Conservation (phyloP, 2,888 invertebrate genomes). For the Lottia scabra region DNA sequence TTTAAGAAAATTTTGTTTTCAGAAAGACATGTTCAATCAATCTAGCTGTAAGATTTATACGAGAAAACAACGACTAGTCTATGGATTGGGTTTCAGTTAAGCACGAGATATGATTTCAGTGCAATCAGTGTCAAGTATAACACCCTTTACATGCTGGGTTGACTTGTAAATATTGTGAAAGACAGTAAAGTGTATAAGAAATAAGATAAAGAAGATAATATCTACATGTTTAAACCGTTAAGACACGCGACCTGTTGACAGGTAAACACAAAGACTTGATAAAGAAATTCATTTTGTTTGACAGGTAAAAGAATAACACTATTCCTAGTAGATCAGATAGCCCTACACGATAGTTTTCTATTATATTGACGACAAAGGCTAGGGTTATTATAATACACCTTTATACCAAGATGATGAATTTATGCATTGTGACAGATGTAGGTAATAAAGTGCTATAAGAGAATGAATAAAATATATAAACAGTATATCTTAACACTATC, state of each 20-base stretch:
- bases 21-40: too few species aligned
- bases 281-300: conserved; percentile 3
- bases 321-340: neutral
- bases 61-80: too few species aligned
- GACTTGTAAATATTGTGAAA: neutral
- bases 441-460: too few species aligned
- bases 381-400: too few species aligned
- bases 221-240: neutral
- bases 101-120: neutral
- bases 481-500: too few species aligned
- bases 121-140: neutral
- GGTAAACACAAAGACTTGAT: neutral
- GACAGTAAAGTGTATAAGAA: neutral
- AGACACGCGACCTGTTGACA: conserved; percentile 3
- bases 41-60: too few species aligned
- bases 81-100: neutral
- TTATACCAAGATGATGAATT: too few species aligned
- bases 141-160: neutral
- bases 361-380: too few species aligned
- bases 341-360: neutral
- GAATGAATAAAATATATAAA: too few species aligned
- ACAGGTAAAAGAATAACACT: neutral
- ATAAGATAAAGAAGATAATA: neutral
- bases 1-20: too few species aligned
- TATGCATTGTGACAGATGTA: too few species aligned